A percentile compares a stretch with the other conserved stretches of the same genome.
phyloP scores from a whole-genome alignment of 1,140 invertebrate genomes.

The Drosophila punjabiensis region DNA sequence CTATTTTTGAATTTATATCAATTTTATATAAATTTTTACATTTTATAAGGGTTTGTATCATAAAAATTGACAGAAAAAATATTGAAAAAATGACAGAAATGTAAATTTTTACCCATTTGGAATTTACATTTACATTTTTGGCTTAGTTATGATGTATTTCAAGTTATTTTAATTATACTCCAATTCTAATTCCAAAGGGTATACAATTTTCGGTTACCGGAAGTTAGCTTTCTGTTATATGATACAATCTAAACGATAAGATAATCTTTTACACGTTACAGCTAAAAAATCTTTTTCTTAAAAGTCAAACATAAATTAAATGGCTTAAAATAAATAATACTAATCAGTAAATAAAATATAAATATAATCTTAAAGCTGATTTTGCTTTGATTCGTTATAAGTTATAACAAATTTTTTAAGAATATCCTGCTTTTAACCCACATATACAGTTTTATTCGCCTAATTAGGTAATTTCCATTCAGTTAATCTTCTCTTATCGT shows the following conservation, averaged over 20 bases:
- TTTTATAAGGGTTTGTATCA: no score
- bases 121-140: no score
- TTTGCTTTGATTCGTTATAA: background rate
- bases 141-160: no score
- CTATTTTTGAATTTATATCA: no score
- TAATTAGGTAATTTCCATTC: conserved; percentile 18
- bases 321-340: background rate
- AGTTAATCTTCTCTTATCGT: conserved; percentile 20
- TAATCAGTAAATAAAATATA: background rate
- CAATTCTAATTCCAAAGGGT: background rate
- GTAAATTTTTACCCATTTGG: no score
- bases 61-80: no score
- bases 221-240: background rate
- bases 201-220: background rate
- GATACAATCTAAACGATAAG: background rate
- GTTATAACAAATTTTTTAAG: no score
- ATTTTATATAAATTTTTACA: no score
- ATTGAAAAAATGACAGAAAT: no score
- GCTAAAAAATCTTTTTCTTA: no score
- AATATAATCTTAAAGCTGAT: background rate
- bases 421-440: background rate
- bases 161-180: no score
- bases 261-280: background rate
- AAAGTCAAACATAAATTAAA: background rate
- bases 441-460: background rate